Base-by-base conservation (phyloP, 2,888 invertebrate species). In the Xestia xanthographa region DNA sequence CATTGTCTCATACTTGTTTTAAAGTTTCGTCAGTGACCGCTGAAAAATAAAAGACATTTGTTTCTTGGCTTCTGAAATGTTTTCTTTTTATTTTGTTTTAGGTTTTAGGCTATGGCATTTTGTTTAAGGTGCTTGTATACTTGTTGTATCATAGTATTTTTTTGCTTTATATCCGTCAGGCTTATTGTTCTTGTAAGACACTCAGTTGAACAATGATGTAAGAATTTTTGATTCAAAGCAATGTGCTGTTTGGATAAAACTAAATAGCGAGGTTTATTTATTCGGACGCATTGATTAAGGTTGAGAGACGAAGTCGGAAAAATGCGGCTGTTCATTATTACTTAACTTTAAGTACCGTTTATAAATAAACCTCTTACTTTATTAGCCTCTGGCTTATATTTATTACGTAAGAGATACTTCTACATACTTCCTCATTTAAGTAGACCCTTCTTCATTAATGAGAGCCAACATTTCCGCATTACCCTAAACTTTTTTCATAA, bases 31-130 rank as follows among this genome's bases (percentile, higher is more conserved):
- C n/a, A 5, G n/a, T 26, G n/a, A n/a, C 5, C 20, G 12, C 53
- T 53, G n/a, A 53, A 22, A 11, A n/a, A 11, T 53, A 53, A 20
- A 20, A 22, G 48, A 20, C 2, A 48, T 48, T 48, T 48, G 6
- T 20, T 48, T 2, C 6, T 48, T 48, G 48, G 43, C 17, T 65
- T 77, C 50, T 12, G 34, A 76, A 75, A 45, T 38, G 11, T 72
- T 41, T 8, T 26, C 11, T 71, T 26, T 63, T 60, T 50, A 5
- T 3, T 17, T n/a, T 45, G 29, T 48, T 53, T 26, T 45, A 9
- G 5, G 17, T 60, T n/a, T 38, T 34, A n/a, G 20, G n/a, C n/a
- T n/a, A n/a, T n/a, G n/a, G n/a, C n/a, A n/a, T n/a, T n/a, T n/a
- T n/a, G n/a, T n/a, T n/a, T n/a, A n/a, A n/a, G n/a, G n/a, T n/a